These are phyloP conservation scores for Nerophis ophidion DNA, from an alignment of 2,113 vertebrate species.

Conservation along the genomic window DNA sequence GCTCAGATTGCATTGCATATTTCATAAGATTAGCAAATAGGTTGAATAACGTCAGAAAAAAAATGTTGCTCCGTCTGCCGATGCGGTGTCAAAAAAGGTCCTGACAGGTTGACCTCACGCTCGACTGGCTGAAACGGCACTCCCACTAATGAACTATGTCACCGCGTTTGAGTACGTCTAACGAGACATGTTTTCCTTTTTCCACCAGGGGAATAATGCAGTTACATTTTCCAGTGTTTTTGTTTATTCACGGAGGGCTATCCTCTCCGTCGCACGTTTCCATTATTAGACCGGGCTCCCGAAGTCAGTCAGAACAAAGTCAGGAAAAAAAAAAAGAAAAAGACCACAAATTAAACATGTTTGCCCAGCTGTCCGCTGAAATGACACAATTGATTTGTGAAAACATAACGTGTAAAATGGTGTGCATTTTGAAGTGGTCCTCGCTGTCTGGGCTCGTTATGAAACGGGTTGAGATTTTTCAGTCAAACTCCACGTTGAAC, in stretches of 20 bases:
- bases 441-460: conserved; percentile 13
- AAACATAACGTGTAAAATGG: conserved; percentile 1
- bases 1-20: too few species aligned
- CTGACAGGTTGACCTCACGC: conserved; percentile 40
- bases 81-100: conserved; percentile 33
- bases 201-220: conserved; percentile 57
- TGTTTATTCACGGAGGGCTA: conserved; percentile 60
- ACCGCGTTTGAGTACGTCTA: conserved; percentile 43
- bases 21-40: too few species aligned
- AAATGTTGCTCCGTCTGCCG: conserved; percentile 4
- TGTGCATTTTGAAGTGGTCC: not conserved
- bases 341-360: conserved; percentile 22
- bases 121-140: conserved; percentile 36
- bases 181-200: conserved; percentile 24
- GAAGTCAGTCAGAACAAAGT: conserved; percentile 15
- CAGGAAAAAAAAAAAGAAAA: not conserved
- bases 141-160: conserved; percentile 49
- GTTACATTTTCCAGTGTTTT: conserved; percentile 68
- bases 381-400: conserved; percentile 8
- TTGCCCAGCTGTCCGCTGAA: conserved; percentile 36
- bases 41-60: too few species aligned
- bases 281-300: conserved; percentile 55
- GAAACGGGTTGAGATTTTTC: conserved; percentile 11
- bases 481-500: conserved; percentile 40
- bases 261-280: conserved; percentile 58